Evolutionary conservation across 2,888 invertebrate genomes (phyloP), one percentile per base, ranked within the genome.

Genomic region (Heliconius ismenius): DNA sequence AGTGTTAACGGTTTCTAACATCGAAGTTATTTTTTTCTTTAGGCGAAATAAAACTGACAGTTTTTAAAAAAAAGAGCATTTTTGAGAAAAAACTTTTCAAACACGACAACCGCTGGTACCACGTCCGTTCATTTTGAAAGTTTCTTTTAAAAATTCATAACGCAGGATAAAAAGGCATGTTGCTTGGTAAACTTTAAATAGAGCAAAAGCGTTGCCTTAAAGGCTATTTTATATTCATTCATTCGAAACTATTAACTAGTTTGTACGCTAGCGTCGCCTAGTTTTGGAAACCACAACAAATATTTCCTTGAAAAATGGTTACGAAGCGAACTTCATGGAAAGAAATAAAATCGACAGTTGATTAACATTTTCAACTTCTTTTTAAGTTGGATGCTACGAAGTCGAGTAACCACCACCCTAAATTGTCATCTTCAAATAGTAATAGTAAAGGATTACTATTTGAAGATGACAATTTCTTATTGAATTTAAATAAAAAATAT

Each of bases 171-270:
- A 58, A 24, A 70, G 58, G 58, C 32, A 28, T 21, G 54, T 58
- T 36, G 58, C 58, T 67, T 67, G 32, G 4, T 10, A 70, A 70
- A 70, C 32, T 70, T 70, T 70, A 58, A 70, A 70, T 70, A 58
- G 58, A 58, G 58, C 54, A 58, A 70, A 32, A 58, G n/a, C 32
- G 32, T 70, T 70, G 32, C 58, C 58, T 58, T 58, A 24, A 70
- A 58, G 9, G 4, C 58, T 70, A 70, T 54, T 70, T 70, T 70
- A 58, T 70, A 70, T 58, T 70, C 70, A 70, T 70, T 70, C 70
- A 70, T 70, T 70, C 70, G 32, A 32, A 70, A 70, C 70, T 70
- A n/a, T 15, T 70, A 70, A 70, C 70, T 58, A 70, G 58, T 58
- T 15, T n/a, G 32, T 32, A 58, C n/a, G 39, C 24, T 36, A 58